Evolutionary conservation across 1,140 invertebrate genomes (phyloP).

Genomic region (Penaeus vannamei): DNA sequence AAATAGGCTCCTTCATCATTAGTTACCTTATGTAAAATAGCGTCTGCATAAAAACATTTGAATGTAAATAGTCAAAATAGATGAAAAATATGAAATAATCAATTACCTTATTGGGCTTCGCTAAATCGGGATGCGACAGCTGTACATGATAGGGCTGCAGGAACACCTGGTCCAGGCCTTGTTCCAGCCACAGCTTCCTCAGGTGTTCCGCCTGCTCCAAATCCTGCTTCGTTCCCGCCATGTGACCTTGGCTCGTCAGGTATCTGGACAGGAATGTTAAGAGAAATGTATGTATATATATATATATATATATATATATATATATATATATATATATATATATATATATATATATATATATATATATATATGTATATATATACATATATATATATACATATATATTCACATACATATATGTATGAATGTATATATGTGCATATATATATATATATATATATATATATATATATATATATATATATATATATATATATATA

Average conservation of each 20-base stretch:
- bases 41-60: background rate
- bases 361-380: background rate
- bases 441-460: no score
- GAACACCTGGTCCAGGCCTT: constrained; percentile 63
- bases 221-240: constrained; percentile 64
- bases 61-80: background rate
- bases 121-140: constrained; percentile 64
- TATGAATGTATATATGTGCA: no score
- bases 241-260: constrained; percentile 60
- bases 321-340: background rate
- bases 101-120: constrained; percentile 60
- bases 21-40: background rate
- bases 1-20: no score
- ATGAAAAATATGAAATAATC: background rate
- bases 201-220: constrained; percentile 64
- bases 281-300: background rate
- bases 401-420: no score
- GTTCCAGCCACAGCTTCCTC: constrained; percentile 53
- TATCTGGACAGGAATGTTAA: constrained; percentile 32
- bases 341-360: background rate
- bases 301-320: background rate
- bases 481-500: no score
- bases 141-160: constrained; percentile 63
- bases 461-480: no score
- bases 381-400: no score